Evolutionary conservation across 2,888 invertebrate genomes (phyloP), one percentile per base, ranked within the genome.

Genomic region (Microlaimidae sp.): DNA sequence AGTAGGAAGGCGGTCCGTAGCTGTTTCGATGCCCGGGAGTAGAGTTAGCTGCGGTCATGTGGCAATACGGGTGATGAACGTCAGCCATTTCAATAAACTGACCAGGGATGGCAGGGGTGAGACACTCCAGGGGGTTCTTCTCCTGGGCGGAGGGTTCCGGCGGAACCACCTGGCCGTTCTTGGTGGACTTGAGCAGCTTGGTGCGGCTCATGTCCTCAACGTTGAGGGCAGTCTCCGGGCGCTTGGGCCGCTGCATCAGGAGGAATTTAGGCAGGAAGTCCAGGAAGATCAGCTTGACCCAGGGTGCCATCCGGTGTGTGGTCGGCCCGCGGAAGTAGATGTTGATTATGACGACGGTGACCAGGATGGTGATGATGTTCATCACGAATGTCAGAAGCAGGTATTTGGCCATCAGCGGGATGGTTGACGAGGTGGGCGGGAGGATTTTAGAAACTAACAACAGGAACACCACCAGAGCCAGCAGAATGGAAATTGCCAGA

Each of bases 291-390:
- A 84, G 81, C 52, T 92, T 81, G 64, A 92, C 87, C 90, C 90
- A 92, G 64, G 85, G 81, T 51, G 95, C 92, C 85, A 92, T 92
- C 76, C 85, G 82, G 75, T 95, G 93, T 43, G 93, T 95, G 89
- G 80, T 52, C 89, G 93, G 38, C 89, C 89, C 75, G 41, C 95
- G 79, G 77, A 95, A 97, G 75, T 97, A 95, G 85, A 92, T 90
- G 74, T 97, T 99, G 71, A 97, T 95, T 71, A 97, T 93, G 70
- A 97, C 83, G 60, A 99, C 95, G 17, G 97, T 99, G 54, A 95
- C 88, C 65, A 97, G 79, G 75, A 99, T 97, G 77, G 93, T 92
- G 70, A 97, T 89, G 59, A 97, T 93, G 76, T 97, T 97, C 89
- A 97, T 93, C 66, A 97, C 92, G 77, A 99, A 97, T 52, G 95